Evolutionary conservation across 1,140 invertebrate genomes (phyloP).

Genomic region (Drosophila melanica): DNA sequence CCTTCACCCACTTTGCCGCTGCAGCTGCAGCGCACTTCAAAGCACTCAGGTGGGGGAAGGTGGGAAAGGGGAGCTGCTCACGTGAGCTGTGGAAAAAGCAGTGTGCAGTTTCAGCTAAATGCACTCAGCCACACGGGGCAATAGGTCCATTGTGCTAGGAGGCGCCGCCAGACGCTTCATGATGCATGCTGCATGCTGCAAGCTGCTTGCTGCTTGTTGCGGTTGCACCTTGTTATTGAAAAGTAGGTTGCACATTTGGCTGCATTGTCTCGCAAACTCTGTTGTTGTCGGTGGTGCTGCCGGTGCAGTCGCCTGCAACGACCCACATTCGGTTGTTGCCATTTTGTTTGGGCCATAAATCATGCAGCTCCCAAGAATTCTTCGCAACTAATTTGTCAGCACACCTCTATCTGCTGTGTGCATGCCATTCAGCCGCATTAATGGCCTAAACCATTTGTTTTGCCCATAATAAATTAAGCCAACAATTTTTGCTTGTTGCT

Average conservation of each 20-base stretch:
- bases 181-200: constrained; percentile 19
- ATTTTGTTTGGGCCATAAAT: constrained; percentile 52
- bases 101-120: constrained; percentile 80
- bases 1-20: constrained; percentile 72
- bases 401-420: constrained; percentile 14
- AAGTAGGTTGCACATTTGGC: constrained; percentile 79
- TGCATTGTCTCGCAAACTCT: constrained; percentile 48
- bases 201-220: constrained; percentile 19
- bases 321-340: constrained; percentile 57
- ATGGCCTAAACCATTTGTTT: constrained; percentile 57
- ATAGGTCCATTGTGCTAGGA: constrained; percentile 30
- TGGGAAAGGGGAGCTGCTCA: constrained; percentile 22
- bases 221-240: constrained; percentile 62
- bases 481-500: constrained; percentile 46
- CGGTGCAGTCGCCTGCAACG: constrained; percentile 27
- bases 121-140: constrained; percentile 65
- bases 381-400: constrained; percentile 69
- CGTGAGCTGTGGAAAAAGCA: constrained; percentile 57
- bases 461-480: constrained; percentile 68
- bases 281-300: too few species aligned
- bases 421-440: constrained; percentile 44
- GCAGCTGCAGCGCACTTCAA: constrained; percentile 26
- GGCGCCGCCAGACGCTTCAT: background rate
- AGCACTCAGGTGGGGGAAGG: constrained; percentile 29
- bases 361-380: constrained; percentile 41